Conservation (phyloP, 2,113 vertebrate genomes). For the Aphyosemion australe region DNA sequence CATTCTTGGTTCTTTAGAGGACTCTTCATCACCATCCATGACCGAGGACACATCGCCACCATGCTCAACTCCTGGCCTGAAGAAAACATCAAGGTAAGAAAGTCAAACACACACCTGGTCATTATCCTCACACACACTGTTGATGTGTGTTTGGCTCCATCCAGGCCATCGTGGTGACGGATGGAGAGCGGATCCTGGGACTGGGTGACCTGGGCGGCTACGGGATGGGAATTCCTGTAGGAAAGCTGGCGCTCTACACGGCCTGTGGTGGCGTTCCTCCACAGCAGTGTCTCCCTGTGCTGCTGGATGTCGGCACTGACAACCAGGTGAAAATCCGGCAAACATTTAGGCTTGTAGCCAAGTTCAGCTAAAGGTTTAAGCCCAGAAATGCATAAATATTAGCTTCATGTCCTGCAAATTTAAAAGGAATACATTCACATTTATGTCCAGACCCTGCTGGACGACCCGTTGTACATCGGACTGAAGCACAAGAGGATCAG, state of each 20-base stretch:
- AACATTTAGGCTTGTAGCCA: too few relatives aligned
- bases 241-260: slow-evolving; percentile 96
- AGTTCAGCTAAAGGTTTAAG: too few relatives aligned
- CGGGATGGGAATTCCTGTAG: slow-evolving; percentile 97
- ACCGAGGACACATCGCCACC: slow-evolving; percentile 93
- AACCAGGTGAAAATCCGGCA: slow-evolving; percentile 81
- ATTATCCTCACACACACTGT: background rate
- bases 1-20: slow-evolving; percentile 73
- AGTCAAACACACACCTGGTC: background rate
- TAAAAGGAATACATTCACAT: background rate
- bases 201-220: slow-evolving; percentile 94
- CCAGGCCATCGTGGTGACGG: slow-evolving; percentile 96
- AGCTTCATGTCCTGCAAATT: background rate
- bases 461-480: slow-evolving; percentile 95
- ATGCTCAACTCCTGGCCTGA: slow-evolving; percentile 98
- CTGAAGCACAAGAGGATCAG: slow-evolving; percentile 92
- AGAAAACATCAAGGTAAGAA: slow-evolving; percentile 90
- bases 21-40: slow-evolving; percentile 97
- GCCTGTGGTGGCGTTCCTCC: slow-evolving; percentile 93
- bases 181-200: slow-evolving; percentile 95
- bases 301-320: slow-evolving; percentile 97
- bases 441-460: slow-evolving; percentile 83
- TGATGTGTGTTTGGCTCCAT: slow-evolving; percentile 18
- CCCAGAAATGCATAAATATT: too few relatives aligned
- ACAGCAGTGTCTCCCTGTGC: slow-evolving; percentile 92